These are phyloP conservation scores for Megaustenia siamemsis DNA, from an alignment of 2,888 invertebrate species.

Conservation along the genomic window DNA sequence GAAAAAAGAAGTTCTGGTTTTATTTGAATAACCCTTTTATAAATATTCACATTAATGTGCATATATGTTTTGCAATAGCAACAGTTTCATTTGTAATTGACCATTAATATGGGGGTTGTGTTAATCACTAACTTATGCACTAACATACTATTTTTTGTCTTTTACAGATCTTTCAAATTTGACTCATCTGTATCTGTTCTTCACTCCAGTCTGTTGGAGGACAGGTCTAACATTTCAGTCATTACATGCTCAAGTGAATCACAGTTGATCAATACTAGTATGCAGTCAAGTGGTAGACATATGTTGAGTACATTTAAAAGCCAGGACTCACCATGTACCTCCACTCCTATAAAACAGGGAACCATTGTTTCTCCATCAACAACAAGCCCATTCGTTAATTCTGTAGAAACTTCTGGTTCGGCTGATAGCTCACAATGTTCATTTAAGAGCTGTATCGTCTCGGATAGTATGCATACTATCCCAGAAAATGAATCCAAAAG, in stretches of 20 bases:
- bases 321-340: constrained; percentile 24
- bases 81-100: too few species aligned
- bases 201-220: neutral
- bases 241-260: neutral
- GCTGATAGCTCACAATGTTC: constrained; percentile 7
- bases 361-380: neutral
- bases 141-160: neutral
- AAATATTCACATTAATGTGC: too few species aligned
- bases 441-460: neutral
- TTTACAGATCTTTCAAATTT: constrained; percentile 12
- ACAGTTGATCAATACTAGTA: neutral
- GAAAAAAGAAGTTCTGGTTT: too few species aligned
- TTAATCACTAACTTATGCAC: too few species aligned
- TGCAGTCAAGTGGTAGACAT: neutral
- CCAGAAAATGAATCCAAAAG: neutral
- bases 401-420: constrained; percentile 15
- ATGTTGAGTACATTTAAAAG: neutral
- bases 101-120: too few species aligned
- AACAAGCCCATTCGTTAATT: neutral
- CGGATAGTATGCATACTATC: neutral
- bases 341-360: constrained; percentile 36
- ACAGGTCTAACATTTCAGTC: neutral
- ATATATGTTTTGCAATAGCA: too few species aligned
- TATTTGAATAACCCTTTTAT: too few species aligned
- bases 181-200: neutral